Evolutionary conservation across 2,888 invertebrate species (phyloP), one percentile per base, ranked within the genome.

Genomic region (Phasia obesa): DNA sequence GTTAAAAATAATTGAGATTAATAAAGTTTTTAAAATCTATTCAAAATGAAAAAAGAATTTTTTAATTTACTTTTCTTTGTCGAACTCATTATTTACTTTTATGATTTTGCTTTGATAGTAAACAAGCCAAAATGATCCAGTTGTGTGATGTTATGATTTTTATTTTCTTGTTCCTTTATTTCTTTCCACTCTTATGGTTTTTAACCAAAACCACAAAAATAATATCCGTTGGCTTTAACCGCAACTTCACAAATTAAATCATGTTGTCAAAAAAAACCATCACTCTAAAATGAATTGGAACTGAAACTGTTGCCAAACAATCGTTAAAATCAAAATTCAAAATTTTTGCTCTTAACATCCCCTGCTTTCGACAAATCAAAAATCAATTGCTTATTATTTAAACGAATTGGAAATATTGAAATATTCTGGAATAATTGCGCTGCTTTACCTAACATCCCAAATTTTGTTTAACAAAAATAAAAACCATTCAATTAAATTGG

Each of bases 281-380:
- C 73, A 74, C 60, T 71, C 47, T 74, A 19, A 59, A 77, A 60
- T 60, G 19, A 76, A 86, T 87, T 86, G 84, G 81, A 87, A 85
- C 81, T 82, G 57, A 83, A 86, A 85, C 25, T 35, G 51, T 74
- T 79, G 64, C 62, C 42, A 64, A 49, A 25, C 3, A 49, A 67
- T 27, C 31, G 42, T 11, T 25, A 4, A 59, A 76, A 70, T 15
- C 65, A 44, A 80, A 80, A 67, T 74, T 80, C 73, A 47, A 80
- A 80, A 80, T 80, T 67, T 67, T 53, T 74, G 60, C 67, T 74
- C 53, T 21, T 11, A 44, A 53, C 42, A 53, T 38, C 25, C 44
- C 57, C 42, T n/a, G n/a, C n/a, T 31, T 42, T 60, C 53, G 31
- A 44, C 64, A 44, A 51, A 17, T 21, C 38, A 17, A 57, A 35